Evolutionary conservation across 1,140 invertebrate species (phyloP), one percentile per base, ranked within the genome.

Genomic region (Heliconius himera): DNA sequence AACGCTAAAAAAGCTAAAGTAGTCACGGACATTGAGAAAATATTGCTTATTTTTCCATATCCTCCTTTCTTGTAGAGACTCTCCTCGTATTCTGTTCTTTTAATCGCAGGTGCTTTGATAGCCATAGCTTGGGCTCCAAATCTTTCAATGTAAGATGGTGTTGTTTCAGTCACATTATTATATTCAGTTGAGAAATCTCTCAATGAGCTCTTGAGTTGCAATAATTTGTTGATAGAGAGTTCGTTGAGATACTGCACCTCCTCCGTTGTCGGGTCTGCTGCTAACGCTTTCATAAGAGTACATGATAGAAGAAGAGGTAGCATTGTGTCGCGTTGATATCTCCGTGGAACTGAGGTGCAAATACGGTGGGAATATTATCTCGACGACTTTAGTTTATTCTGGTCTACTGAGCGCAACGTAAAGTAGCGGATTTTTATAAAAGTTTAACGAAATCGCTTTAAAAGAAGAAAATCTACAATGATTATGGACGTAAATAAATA

Each of bases 1-100:
- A 97, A 97, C 0, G 97, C 97, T 3, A 97, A 88, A 89, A 98
- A 97, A 0, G 97, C 96, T 20, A 97, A 89, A 0, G 97, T 96
- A 0, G 97, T 97, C 6, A 98, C 94, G 0, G 97, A 96, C 29
- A 97, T 92, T 72, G 97, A 96, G 84, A 98, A 97, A 82, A 97
- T 95, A 86, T 95, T 96, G 74, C 96, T 96, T 78, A 96, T 87
- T 91, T 95, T 96, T 78, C 89, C 95, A 22, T 89, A 75, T 56
- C 84, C 82, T 36, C 85, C 90, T 76, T 95, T 95, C 86, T 95
- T 93, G 87, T 95, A 78, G 20, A 89, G 8, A 38, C 81, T 79
- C 73, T 90, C 88, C 86, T 95, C 89, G 70, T 91, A 93, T 80
- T 94, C 93, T 0, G 82, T 88, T 76, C 93, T 86, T 82, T 92